These are phyloP conservation scores for Altica lythri DNA, from an alignment of 2,888 invertebrate genomes.

Conservation along the genomic window DNA sequence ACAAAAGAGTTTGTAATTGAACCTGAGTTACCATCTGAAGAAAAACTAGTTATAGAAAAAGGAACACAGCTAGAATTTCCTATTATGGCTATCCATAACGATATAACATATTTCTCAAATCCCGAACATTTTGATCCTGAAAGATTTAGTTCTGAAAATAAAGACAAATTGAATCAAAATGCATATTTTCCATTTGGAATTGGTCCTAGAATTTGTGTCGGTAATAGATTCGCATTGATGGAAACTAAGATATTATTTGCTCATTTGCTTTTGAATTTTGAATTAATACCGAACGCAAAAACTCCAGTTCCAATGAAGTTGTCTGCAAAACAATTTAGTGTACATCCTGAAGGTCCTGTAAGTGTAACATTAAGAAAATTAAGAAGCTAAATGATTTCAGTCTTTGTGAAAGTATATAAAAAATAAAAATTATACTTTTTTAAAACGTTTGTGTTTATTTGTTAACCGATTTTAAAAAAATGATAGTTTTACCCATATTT, in stretches of 20 bases:
- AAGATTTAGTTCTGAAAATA: constrained; percentile 55
- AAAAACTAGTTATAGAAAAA: constrained; percentile 35
- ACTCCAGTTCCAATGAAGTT: constrained; percentile 46
- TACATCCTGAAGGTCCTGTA: constrained; percentile 41
- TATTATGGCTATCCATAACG: constrained; percentile 32
- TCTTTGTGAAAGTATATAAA: no score
- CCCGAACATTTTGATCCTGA: constrained; percentile 57
- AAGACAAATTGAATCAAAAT: constrained; percentile 56
- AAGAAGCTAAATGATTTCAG: no score
- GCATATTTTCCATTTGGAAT: constrained; percentile 61
- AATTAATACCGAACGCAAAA: constrained; percentile 45
- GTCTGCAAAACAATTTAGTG: constrained; percentile 37
- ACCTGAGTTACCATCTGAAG: constrained; percentile 38
- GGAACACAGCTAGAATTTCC: constrained; percentile 37
- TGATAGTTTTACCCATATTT: no score
- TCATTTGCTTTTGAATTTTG: constrained; percentile 45
- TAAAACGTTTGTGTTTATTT: no score
- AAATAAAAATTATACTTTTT: no score
- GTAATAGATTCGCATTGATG: constrained; percentile 52
- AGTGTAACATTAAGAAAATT: no score
- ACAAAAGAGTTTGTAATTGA: constrained; percentile 55
- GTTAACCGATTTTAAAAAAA: no score
- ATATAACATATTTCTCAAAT: constrained; percentile 56
- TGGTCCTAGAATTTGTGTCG: constrained; percentile 62
- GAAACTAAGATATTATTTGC: constrained; percentile 50